Evolutionary conservation across 1,140 invertebrate genomes (phyloP).

Genomic region (Drosophila cardini): DNA sequence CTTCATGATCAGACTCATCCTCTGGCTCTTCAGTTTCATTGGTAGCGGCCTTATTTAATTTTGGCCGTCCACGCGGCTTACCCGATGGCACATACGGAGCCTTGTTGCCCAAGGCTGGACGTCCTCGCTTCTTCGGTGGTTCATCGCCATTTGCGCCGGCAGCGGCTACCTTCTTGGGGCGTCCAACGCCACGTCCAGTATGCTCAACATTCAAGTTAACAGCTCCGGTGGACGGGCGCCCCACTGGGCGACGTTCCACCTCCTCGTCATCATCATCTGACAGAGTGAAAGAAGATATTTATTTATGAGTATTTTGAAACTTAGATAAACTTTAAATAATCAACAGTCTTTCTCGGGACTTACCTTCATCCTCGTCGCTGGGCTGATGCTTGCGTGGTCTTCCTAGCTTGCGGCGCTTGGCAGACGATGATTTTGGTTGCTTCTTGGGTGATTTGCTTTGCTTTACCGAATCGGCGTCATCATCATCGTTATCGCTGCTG

Average conservation of each 20-base stretch:
- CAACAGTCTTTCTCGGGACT: background rate
- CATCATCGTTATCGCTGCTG: conserved; percentile 35
- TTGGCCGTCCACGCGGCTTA: conserved; percentile 39
- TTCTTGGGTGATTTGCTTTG: conserved; percentile 13
- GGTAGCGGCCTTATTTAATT: conserved; percentile 4
- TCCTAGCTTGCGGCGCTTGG: conserved; percentile 64
- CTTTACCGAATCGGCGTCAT: conserved; percentile 24
- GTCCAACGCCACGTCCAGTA: conserved; percentile 69
- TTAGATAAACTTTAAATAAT: background rate
- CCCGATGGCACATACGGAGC: conserved; percentile 39
- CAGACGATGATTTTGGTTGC: conserved; percentile 36
- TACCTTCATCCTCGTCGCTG: conserved; percentile 59
- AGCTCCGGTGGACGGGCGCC: conserved; percentile 64
- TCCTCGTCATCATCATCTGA: conserved; percentile 47
- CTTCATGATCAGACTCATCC: background rate
- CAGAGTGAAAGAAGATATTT: too few relatives aligned
- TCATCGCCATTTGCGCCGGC: conserved; percentile 48
- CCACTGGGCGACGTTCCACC: conserved; percentile 56
- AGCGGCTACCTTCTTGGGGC: conserved; percentile 57
- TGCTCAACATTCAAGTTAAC: conserved; percentile 71
- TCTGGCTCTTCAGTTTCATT: conserved; percentile 32
- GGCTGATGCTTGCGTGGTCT: conserved; percentile 61
- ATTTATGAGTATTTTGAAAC: too few relatives aligned
- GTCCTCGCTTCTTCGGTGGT: conserved; percentile 66
- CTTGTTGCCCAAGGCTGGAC: conserved; percentile 29